Percentiles rank a stretch among this genome's conserved stretches.
phyloP scores from a whole-genome alignment of 2,797 vertebrate species.

The Danio kyathit region DNA sequence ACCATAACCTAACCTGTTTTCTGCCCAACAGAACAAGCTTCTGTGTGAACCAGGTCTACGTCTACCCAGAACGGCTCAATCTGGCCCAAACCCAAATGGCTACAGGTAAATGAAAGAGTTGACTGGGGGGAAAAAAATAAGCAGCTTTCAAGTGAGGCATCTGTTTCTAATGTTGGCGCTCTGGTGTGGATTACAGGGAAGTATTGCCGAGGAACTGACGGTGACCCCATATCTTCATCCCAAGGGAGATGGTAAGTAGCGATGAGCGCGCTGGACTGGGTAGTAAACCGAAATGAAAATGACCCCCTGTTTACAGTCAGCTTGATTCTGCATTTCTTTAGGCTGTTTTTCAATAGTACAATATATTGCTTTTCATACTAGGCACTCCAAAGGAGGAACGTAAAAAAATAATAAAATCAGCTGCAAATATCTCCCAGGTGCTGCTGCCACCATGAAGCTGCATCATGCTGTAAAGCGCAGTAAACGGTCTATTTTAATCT shows the following conservation, averaged over 20 bases:
- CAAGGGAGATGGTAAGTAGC: constrained; percentile 73
- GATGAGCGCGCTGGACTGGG: constrained; percentile 64
- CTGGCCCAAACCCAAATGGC: constrained; percentile 65
- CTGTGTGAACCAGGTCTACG: constrained; percentile 66
- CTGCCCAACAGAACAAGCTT: constrained; percentile 70
- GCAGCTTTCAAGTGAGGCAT: constrained; percentile 74
- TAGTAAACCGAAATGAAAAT: constrained; percentile 57
- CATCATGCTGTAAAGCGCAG: constrained; percentile 50
- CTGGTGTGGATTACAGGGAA: constrained; percentile 82
- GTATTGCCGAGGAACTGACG: constrained; percentile 80
- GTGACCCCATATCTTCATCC: constrained; percentile 78
- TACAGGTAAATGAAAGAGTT: constrained; percentile 58
- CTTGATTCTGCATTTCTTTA: constrained; percentile 58
- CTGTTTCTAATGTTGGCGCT: constrained; percentile 80
- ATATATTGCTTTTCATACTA: constrained; percentile 20
- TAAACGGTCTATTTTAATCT: constrained; percentile 59
- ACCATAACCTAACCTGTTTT: constrained; percentile 66
- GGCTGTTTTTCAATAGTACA: constrained; percentile 51
- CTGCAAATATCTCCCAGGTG: constrained; percentile 64
- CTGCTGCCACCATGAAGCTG: constrained; percentile 41
- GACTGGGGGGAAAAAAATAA: constrained; percentile 61
- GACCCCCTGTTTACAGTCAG: constrained; percentile 63
- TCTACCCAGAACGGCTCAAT: constrained; percentile 50
- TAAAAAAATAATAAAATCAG: constrained; percentile 33
- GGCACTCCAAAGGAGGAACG: constrained; percentile 21